Conservation (phyloP, 2,888 invertebrate species). For the Uloborus plumipes region DNA sequence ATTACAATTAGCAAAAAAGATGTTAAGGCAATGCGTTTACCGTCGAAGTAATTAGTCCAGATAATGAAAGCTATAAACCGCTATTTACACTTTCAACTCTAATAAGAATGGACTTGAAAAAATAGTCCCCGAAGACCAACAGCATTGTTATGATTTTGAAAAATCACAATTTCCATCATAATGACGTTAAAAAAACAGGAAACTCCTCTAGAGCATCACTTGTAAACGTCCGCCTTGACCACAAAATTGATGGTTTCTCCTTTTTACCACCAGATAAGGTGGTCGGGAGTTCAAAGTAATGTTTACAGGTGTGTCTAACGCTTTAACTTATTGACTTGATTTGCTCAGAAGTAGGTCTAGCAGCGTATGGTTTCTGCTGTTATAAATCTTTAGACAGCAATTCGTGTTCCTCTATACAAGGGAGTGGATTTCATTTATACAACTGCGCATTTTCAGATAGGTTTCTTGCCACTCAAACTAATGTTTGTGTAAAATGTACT, state of each 20-base stretch:
- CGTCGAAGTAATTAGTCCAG: no score
- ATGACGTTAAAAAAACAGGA: no score
- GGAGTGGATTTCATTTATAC: conserved; percentile 24
- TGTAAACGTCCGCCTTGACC: neutral
- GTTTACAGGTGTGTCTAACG: conserved; percentile 31
- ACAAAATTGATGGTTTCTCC: conserved; percentile 4
- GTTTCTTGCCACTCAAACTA: conserved; percentile 13
- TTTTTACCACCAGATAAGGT: conserved; percentile 9
- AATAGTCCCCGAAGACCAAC: no score
- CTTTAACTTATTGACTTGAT: conserved; percentile 28
- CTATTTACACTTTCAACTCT: no score
- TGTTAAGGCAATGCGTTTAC: no score
- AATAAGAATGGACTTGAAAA: no score
- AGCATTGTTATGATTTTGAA: no score
- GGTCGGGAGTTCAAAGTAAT: conserved; percentile 27
- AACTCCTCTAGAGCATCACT: no score
- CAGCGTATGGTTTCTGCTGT: conserved; percentile 16
- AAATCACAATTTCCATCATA: no score
- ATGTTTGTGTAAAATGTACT: conserved; percentile 31
- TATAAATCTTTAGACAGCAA: conserved; percentile 31
- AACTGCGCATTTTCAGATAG: neutral
- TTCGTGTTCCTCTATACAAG: neutral
- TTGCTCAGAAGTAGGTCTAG: conserved; percentile 10
- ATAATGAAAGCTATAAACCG: no score
- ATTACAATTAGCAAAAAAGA: no score